phyloP scores from a whole-genome alignment of 2,888 invertebrate species.

The Eubasilissa splendida region DNA sequence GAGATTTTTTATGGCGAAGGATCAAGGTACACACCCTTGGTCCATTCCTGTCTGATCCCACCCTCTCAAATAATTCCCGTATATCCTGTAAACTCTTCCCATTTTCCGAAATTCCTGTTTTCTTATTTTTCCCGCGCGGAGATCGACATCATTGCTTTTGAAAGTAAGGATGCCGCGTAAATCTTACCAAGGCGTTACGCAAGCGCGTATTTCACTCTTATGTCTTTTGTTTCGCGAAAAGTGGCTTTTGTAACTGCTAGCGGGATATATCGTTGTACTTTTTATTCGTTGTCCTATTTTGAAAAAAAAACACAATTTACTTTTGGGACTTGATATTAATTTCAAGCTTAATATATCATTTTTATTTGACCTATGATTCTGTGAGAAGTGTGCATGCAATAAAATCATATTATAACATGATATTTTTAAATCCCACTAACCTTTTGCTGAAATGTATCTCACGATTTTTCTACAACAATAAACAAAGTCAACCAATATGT shows the following conservation, averaged over 20 bases:
- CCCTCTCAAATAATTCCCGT: slow-evolving; percentile 46
- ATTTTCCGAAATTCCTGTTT: slow-evolving; percentile 32
- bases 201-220: slow-evolving; percentile 36
- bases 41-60: slow-evolving; percentile 17
- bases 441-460: too few relatives aligned
- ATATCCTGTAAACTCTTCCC: slow-evolving; percentile 46
- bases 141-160: slow-evolving; percentile 46
- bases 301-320: slow-evolving; percentile 25
- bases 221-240: slow-evolving; percentile 41
- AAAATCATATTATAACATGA: too few relatives aligned
- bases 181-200: slow-evolving; percentile 44
- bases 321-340: not conserved
- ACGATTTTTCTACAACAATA: too few relatives aligned
- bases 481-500: too few relatives aligned
- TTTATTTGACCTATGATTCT: too few relatives aligned
- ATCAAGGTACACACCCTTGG: slow-evolving; percentile 28
- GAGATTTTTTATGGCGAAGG: slow-evolving; percentile 45
- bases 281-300: slow-evolving; percentile 20
- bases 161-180: slow-evolving; percentile 46
- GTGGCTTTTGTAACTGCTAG: slow-evolving; percentile 35
- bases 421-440: too few relatives aligned
- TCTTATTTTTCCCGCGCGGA: slow-evolving; percentile 37
- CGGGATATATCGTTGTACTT: slow-evolving; percentile 33
- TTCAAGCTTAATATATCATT: too few relatives aligned
- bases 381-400: too few relatives aligned